phyloP scores from a whole-genome alignment of 2,888 invertebrate species.

The Achlya flavicornis region DNA sequence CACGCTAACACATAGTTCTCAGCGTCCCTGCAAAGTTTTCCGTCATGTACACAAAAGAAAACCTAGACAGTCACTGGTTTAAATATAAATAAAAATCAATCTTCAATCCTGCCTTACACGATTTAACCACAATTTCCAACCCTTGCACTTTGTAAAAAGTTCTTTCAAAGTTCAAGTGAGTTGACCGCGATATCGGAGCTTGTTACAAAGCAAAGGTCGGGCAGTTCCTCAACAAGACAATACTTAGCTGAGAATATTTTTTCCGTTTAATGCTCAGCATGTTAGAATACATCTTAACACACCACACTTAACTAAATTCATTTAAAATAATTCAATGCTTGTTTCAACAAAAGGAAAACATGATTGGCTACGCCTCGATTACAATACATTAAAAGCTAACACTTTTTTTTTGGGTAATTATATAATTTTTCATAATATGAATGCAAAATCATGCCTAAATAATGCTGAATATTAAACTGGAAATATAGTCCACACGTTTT shows the following conservation, averaged over 20 bases:
- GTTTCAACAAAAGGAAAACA: conserved; percentile 58
- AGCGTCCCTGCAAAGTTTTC: conserved; percentile 83
- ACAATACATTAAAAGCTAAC: conserved; percentile 78
- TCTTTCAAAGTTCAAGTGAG: conserved; percentile 56
- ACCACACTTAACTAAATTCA: conserved; percentile 65
- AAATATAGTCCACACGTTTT: conserved; percentile 80
- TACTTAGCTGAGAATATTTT: conserved; percentile 78
- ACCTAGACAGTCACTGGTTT: conserved; percentile 70
- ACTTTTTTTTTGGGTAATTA: conserved; percentile 65
- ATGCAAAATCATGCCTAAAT: conserved; percentile 80
- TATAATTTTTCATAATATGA: conserved; percentile 69
- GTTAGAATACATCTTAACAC: conserved; percentile 69
- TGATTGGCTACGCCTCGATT: conserved; percentile 66
- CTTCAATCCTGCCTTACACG: conserved; percentile 66
- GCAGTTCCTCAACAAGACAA: conserved; percentile 81
- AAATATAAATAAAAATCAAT: conserved; percentile 61
- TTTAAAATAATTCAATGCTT: conserved; percentile 48
- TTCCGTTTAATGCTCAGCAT: conserved; percentile 84
- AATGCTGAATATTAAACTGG: conserved; percentile 85
- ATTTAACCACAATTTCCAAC: conserved; percentile 63
- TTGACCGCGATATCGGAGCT: conserved; percentile 60
- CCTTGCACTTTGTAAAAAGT: conserved; percentile 76
- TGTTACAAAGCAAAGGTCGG: conserved; percentile 80
- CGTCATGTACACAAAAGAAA: conserved; percentile 77
- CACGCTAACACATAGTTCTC: conserved; percentile 80